A percentile compares a stretch with the other conserved stretches of the same genome.
Evolutionary conservation across 1,140 invertebrate genomes (phyloP).

Genomic region (Lucilia cuprina): DNA sequence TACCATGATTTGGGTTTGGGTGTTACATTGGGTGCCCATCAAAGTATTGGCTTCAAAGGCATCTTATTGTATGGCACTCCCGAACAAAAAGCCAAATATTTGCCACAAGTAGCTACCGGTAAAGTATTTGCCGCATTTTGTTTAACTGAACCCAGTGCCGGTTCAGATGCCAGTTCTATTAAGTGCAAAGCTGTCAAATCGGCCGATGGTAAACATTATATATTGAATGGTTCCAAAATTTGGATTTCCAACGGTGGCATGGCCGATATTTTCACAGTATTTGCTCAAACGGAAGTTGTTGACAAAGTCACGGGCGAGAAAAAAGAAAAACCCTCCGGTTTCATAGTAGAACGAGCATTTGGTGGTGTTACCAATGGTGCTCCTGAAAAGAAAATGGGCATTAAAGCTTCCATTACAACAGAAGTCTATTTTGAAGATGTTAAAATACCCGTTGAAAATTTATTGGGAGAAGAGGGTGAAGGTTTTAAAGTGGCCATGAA

Average conservation of each 20-base stretch:
- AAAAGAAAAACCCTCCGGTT: constrained; percentile 86
- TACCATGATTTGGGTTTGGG: constrained; percentile 89
- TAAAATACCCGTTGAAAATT: constrained; percentile 93
- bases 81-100: constrained; percentile 90
- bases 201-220: constrained; percentile 88
- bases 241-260: constrained; percentile 99
- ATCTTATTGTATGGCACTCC: constrained; percentile 90
- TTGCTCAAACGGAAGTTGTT: constrained; percentile 86
- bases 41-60: constrained; percentile 94
- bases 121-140: constrained; percentile 92
- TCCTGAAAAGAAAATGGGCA: constrained; percentile 99
- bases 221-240: constrained; percentile 97
- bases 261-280: constrained; percentile 98
- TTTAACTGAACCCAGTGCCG: constrained; percentile 93
- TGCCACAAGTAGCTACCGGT: constrained; percentile 86
- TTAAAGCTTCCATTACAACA: constrained; percentile 96
- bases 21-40: constrained; percentile 87
- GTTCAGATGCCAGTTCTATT: constrained; percentile 91
- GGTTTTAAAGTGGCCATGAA: constrained; percentile 99
- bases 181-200: constrained; percentile 83
- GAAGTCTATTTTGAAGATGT: constrained; percentile 97
- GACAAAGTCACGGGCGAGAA: constrained; percentile 77
- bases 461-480: constrained; percentile 91
- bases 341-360: constrained; percentile 95
- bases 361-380: constrained; percentile 93